Evolutionary conservation across 37 sponge, comb jelly and placozoan genomes (phyloP), one percentile per base, ranked within the genome.

Genomic region (Diacarnus erythraeanus): DNA sequence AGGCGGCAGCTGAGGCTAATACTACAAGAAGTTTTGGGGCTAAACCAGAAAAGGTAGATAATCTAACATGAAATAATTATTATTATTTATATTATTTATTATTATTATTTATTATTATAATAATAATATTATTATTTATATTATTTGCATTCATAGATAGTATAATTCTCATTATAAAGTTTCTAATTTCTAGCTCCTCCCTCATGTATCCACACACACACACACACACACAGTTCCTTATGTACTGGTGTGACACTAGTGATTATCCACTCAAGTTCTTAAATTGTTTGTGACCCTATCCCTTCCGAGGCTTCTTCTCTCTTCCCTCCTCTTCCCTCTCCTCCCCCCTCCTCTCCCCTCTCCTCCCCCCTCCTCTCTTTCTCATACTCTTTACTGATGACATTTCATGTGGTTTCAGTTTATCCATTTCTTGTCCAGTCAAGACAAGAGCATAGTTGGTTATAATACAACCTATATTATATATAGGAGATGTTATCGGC

Each of bases 21-120:
- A 25, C 74, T 0, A 34, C 27, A n/a, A 56, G 69, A 1, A 74
- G 39, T 20, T 78, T 76, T 74, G 80, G 69, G 41, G 80, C 77
- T 47, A 38, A 69, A 65, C 70, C 64, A 56, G 54, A 33, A 34
- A 78, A 69, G 72, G 85, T 63, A 36, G 41, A 64, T 23, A 63
- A 18, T 65, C 2, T 17, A 21, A 25, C 27, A 25, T 60, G 61
- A 22, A 10, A 59, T 60, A 57, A 25, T 37, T 57, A 22, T 5
- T 5, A 37, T 30, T 31, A 15, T 80, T 17, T 39, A 21, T 80
- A 5, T 67, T 38, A 42, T 21, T 80, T 30, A 10, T 38, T 68
- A 2, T 80, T 59, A 59, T 10, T 54, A 17, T 20, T 17, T 54
- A 17, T 20, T 17, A 20, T 54, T 10, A 10, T 54, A 10, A 54